phyloP scores from a whole-genome alignment of 2,797 vertebrate species.

The Hyperoplus lanceolatus region DNA sequence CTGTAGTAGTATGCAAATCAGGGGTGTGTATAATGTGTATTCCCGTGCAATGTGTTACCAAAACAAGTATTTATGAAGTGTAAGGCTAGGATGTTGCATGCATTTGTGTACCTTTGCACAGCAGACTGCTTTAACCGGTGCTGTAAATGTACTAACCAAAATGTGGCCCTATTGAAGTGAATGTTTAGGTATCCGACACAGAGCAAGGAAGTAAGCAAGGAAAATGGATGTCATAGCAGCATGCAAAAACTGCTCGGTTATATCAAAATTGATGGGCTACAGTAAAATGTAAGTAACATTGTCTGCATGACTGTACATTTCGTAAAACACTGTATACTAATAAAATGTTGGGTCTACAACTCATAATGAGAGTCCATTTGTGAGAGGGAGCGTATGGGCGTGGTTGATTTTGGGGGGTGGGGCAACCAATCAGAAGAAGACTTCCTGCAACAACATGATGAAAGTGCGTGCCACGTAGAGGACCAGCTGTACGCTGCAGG shows the following conservation, averaged over 20 bases:
- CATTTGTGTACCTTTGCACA: slow-evolving; percentile 53
- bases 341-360: slow-evolving; percentile 43
- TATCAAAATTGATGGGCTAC: background rate
- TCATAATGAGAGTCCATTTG: background rate
- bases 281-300: slow-evolving; percentile 31
- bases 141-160: slow-evolving; percentile 48
- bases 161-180: slow-evolving; percentile 38
- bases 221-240: slow-evolving; percentile 35
- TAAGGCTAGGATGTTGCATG: slow-evolving; percentile 73
- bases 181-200: slow-evolving; percentile 42
- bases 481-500: background rate
- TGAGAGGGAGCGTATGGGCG: slow-evolving; percentile 46
- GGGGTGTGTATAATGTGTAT: slow-evolving; percentile 62
- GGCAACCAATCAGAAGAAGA: slow-evolving; percentile 67
- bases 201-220: slow-evolving; percentile 9
- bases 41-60: slow-evolving; percentile 53
- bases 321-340: slow-evolving; percentile 41
- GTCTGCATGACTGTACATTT: slow-evolving; percentile 64
- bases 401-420: background rate
- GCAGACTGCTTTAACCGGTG: slow-evolving; percentile 49
- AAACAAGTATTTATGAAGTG: slow-evolving; percentile 59
- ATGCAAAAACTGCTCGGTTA: slow-evolving; percentile 47
- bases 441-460: slow-evolving; percentile 55
- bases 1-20: slow-evolving; percentile 62
- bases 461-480: slow-evolving; percentile 82